A percentile compares a stretch with the other conserved stretches of the same genome.
Conservation (phyloP, 2,888 invertebrate species). For the Heliothis peltigera region DNA sequence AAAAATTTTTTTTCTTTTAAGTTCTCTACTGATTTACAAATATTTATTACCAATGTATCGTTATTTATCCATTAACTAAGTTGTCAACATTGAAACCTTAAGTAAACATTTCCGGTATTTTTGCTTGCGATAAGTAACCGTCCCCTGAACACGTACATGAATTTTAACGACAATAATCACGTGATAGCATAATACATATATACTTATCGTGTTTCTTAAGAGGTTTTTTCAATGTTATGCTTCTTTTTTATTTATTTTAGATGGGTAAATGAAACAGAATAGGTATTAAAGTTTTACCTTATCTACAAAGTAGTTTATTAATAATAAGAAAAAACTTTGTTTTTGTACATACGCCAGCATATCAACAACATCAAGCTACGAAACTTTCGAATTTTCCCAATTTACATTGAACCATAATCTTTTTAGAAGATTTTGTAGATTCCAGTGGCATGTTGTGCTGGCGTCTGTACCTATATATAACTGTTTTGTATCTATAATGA, state of each 20-base stretch:
- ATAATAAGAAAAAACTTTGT: slow-evolving; percentile 34
- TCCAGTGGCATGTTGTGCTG: no score
- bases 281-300: background rate
- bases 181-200: background rate
- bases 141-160: slow-evolving; percentile 9
- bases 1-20: no score
- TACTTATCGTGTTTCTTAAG: background rate
- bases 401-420: no score
- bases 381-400: no score
- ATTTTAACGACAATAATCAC: slow-evolving; percentile 35
- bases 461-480: no score
- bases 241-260: background rate
- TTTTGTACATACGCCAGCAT: background rate
- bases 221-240: background rate
- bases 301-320: slow-evolving; percentile 9
- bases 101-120: slow-evolving; percentile 41
- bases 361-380: no score
- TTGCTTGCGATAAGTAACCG: slow-evolving; percentile 39
- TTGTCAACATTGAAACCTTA: slow-evolving; percentile 35
- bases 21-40: no score
- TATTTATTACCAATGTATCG: no score
- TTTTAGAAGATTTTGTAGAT: no score
- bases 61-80: slow-evolving; percentile 8
- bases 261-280: slow-evolving; percentile 6
- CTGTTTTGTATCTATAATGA: no score